Percentiles rank a stretch among this genome's conserved stretches.
Evolutionary conservation across 2,113 vertebrate genomes (phyloP).

Genomic region (Cisticola juncidis): DNA sequence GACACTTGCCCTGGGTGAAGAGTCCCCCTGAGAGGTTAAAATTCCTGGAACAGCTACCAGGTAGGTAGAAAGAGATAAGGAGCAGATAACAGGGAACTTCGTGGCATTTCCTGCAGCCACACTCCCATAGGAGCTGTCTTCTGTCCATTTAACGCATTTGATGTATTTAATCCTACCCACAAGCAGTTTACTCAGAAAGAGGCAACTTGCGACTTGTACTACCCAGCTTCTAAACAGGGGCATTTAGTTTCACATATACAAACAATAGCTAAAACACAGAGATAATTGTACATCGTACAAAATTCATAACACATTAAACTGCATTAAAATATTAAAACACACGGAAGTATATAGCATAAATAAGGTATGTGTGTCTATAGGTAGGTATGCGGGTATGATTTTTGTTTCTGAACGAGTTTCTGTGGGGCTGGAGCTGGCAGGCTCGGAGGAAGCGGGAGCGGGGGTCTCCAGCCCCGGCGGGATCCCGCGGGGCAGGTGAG

Average conservation of each 20-base stretch:
- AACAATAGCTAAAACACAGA: not conserved
- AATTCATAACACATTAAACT: not conserved
- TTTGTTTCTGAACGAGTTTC: too few species aligned
- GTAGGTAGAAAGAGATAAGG: not conserved
- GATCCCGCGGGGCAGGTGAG: not conserved
- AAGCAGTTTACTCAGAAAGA: rapidly evolving
- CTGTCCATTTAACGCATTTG: not conserved
- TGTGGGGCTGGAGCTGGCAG: not conserved
- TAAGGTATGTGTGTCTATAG: rapidly evolving
- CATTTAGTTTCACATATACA: rapidly evolving
- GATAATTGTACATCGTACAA: rapidly evolving
- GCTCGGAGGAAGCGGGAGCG: not conserved
- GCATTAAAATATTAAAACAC: not conserved
- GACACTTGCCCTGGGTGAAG: not conserved
- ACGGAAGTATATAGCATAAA: rapidly evolving
- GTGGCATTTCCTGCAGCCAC: not conserved
- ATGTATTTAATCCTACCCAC: not conserved
- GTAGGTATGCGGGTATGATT: rapidly evolving
- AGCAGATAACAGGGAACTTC: not conserved
- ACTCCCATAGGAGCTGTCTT: not conserved
- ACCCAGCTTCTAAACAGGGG: rapidly evolving
- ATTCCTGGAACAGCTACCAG: not conserved
- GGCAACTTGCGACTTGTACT: rapidly evolving
- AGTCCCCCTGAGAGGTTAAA: not conserved
- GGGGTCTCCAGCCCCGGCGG: not conserved